Conservation (phyloP, 2,797 vertebrate genomes). For the Sebastes ruberrimus region DNA sequence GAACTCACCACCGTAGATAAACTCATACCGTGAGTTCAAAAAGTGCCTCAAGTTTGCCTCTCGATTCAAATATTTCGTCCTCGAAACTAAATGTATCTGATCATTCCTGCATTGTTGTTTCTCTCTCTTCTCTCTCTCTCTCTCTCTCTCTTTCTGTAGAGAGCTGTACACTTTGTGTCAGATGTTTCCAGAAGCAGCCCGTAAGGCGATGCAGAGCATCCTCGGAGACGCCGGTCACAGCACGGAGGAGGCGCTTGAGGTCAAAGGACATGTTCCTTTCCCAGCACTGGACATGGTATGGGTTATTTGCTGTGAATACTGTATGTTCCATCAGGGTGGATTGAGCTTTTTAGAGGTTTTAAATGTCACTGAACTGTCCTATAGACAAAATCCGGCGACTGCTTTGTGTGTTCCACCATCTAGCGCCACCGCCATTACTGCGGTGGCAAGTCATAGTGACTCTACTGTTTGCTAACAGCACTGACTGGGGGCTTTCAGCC, state of each 20-base stretch:
- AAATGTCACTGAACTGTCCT: neutral
- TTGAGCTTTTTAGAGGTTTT: neutral
- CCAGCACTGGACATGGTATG: conserved; percentile 88
- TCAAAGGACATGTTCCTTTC: conserved; percentile 83
- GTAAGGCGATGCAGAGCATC: conserved; percentile 80
- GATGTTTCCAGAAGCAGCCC: conserved; percentile 89
- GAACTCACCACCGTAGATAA: conserved; percentile 86
- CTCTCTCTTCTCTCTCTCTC: too few species aligned
- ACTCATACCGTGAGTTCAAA: conserved; percentile 85
- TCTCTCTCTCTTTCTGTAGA: conserved; percentile 65
- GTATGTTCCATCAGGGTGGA: neutral
- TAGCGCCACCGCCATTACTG: too few species aligned
- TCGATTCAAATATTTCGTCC: neutral
- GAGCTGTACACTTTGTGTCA: conserved; percentile 90
- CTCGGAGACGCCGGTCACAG: conserved; percentile 87
- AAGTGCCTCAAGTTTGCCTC: neutral
- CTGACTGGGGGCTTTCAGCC: too few species aligned
- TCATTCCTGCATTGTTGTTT: neutral
- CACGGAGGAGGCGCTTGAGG: conserved; percentile 87
- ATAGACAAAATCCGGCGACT: too few species aligned
- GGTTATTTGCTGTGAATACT: neutral
- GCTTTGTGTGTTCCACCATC: too few species aligned
- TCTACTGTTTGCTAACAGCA: too few species aligned
- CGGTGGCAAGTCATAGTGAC: too few species aligned
- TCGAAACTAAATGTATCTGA: accelerated